These are phyloP conservation scores for Miltochrista miniata DNA, from an alignment of 2,888 invertebrate genomes.

Conservation along the genomic window DNA sequence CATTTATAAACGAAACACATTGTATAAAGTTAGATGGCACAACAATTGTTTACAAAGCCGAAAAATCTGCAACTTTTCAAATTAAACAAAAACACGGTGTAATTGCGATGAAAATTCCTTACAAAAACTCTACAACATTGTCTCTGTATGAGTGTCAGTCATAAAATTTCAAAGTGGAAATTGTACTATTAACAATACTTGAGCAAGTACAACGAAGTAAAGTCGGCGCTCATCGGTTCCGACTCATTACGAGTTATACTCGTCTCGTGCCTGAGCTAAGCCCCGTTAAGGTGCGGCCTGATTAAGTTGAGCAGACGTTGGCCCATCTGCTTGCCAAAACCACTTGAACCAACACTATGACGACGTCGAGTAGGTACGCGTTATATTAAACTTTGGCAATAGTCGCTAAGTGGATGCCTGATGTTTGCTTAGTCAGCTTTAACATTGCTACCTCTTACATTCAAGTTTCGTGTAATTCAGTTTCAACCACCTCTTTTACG, in stretches of 20 bases:
- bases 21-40: constrained; percentile 23
- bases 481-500: constrained; percentile 28
- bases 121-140: constrained; percentile 21
- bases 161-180: constrained; percentile 29
- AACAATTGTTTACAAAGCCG: constrained; percentile 20
- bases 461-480: constrained; percentile 44
- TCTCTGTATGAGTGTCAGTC: constrained; percentile 5
- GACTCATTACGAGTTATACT: constrained; percentile 72
- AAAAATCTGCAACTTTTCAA: constrained; percentile 10
- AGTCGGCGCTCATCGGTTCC: constrained; percentile 62
- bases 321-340: constrained; percentile 73
- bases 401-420: constrained; percentile 53
- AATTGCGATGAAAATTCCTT: constrained; percentile 18
- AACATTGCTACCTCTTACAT: constrained; percentile 37
- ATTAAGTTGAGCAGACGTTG: constrained; percentile 71
- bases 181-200: constrained; percentile 54
- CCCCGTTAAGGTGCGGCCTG: constrained; percentile 69
- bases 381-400: constrained; percentile 69
- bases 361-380: constrained; percentile 50
- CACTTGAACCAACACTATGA: constrained; percentile 61
- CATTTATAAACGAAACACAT: constrained; percentile 27
- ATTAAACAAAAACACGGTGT: constrained; percentile 17
- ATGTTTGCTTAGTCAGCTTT: constrained; percentile 52
- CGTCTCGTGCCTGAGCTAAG: constrained; percentile 52
- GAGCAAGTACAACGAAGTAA: constrained; percentile 61